Evolutionary conservation across 2,113 vertebrate genomes (phyloP).

Genomic region (Diglossa brunneiventris): DNA sequence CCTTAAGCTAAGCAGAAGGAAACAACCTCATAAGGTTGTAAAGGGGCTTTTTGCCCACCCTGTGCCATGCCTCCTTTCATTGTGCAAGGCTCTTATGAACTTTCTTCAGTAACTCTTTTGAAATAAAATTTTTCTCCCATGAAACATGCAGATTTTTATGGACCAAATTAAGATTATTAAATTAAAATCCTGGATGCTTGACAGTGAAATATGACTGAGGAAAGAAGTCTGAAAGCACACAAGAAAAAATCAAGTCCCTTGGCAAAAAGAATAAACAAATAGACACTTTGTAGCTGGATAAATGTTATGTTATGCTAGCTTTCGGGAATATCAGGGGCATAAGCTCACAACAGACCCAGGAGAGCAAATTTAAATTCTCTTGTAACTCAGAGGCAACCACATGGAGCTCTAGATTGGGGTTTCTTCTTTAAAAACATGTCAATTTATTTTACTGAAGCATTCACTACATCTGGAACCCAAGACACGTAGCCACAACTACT

Average conservation of each 20-base stretch:
- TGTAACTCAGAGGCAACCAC: not conserved
- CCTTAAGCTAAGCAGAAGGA: slow-evolving; percentile 23
- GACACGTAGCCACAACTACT: not conserved
- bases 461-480: not conserved
- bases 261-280: not conserved
- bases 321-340: not conserved
- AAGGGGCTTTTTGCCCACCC: not conserved
- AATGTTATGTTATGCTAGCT: not conserved
- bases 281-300: not conserved
- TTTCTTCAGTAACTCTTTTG: not conserved
- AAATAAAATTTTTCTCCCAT: not conserved
- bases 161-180: not conserved
- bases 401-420: not conserved
- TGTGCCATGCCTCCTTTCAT: not conserved
- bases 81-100: not conserved
- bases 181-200: not conserved
- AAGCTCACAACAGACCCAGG: not conserved
- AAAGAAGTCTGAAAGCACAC: not conserved
- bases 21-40: not conserved
- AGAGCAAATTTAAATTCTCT: not conserved
- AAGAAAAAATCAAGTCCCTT: not conserved
- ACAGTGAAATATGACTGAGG: not conserved
- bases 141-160: not conserved
- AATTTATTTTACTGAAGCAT: not conserved
- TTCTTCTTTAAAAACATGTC: not conserved